Conservation (phyloP, 2,797 vertebrate genomes). For the Lithobates sylvaticus region DNA sequence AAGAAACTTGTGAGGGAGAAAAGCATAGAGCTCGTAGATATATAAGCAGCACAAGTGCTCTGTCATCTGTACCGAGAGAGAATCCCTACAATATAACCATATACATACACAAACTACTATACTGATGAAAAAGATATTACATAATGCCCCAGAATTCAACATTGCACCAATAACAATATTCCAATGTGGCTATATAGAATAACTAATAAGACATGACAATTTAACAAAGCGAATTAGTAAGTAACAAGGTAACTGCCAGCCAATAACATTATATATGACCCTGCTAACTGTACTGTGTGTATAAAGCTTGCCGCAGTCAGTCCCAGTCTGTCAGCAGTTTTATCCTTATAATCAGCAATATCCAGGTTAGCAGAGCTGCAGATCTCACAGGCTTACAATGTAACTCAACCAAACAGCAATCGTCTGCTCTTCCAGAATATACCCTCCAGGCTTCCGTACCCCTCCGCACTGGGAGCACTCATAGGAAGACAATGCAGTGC, state of each 20-base stretch:
- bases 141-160: too few species aligned
- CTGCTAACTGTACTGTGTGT: background rate
- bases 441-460: background rate
- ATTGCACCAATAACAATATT: too few species aligned
- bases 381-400: constrained; percentile 26
- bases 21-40: too few species aligned
- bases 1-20: too few species aligned
- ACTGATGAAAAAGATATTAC: too few species aligned
- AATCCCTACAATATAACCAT: too few species aligned
- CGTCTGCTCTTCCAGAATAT: constrained; percentile 28
- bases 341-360: constrained; percentile 36
- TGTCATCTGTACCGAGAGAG: too few species aligned
- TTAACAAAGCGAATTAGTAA: background rate
- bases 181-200: too few species aligned
- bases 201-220: too few species aligned
- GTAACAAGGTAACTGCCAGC: background rate
- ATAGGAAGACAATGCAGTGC: background rate
- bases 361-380: constrained; percentile 33
- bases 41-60: too few species aligned
- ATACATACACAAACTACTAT: too few species aligned
- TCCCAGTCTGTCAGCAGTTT: constrained; percentile 40
- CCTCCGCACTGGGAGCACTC: background rate
- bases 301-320: constrained; percentile 28
- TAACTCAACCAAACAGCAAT: constrained; percentile 24
- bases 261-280: background rate